Evolutionary conservation across 2,113 vertebrate species (phyloP), one percentile per base, ranked within the genome.

Genomic region (Crotalus tigris): DNA sequence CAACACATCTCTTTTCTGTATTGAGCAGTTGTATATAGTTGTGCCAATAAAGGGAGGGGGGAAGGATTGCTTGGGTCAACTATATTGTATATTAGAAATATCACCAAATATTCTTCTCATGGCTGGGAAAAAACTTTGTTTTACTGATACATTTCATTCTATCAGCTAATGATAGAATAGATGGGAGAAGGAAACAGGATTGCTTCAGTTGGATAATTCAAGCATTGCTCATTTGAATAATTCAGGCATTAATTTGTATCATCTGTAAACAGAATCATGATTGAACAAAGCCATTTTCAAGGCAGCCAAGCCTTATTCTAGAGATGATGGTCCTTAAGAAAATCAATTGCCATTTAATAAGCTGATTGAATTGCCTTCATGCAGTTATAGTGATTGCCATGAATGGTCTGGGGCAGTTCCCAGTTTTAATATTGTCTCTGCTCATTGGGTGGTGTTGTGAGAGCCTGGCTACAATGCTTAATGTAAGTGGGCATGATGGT

Each of bases 101-200:
- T 39, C 17, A 93, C 95, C 93, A 92, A 91, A 21, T 92, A 94
- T 91, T 61, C 88, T 93, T 95, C 90, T 88, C 90, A 94, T 88
- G 93, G 81, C 90, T 53, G 92, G 93, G 91, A 92, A 88, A 93
- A 94, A 69, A 96, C 94, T 96, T 95, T 95, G 53, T 6, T 88
- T 94, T 95, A 94, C 94, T 90, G 94, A 97, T 93, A 87, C 91
- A 94, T 94, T 94, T 94, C 89, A 92, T 89, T 94, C 88, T 90
- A 61, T 94, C 93, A 93, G 92, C 94, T 94, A 89, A 94, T 92
- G 85, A 93, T 94, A 92, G 87, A 11, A 13, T 90, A 57, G n/a
- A 90, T 55, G 75, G 75, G 39, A 90, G 44, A 51, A 11, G 95
- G 91, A 58, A 93, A 95, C 39, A 5, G 29, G 69, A 81, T n/a